Conservation (phyloP, 1,140 invertebrate species). For the Chrysoperla carnea region DNA sequence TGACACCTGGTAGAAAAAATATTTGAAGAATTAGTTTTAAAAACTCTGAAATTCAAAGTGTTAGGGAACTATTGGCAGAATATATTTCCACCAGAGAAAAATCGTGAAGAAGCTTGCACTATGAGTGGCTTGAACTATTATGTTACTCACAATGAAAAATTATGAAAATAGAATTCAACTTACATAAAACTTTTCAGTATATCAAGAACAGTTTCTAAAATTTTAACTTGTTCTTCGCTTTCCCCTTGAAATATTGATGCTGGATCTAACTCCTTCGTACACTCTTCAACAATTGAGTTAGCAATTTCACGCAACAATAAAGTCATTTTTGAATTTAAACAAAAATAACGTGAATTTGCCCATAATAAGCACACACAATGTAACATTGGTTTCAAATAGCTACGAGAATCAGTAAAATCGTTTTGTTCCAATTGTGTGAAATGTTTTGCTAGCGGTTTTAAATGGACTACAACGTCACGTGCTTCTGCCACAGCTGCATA, state of each 20-base stretch:
- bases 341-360: constrained; percentile 69
- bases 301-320: constrained; percentile 54
- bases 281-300: constrained; percentile 56
- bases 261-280: constrained; percentile 31
- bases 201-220: constrained; percentile 26
- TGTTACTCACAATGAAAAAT: too few species aligned
- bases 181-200: constrained; percentile 32
- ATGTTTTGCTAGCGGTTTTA: constrained; percentile 37
- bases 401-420: constrained; percentile 41
- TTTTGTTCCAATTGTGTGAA: constrained; percentile 52
- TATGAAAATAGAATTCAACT: too few species aligned
- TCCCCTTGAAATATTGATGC: constrained; percentile 53
- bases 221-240: constrained; percentile 37
- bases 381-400: constrained; percentile 42
- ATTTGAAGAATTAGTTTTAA: too few species aligned
- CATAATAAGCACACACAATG: constrained; percentile 62
- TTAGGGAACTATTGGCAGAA: too few species aligned
- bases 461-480: constrained; percentile 43
- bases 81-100: too few species aligned
- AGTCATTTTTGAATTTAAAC: constrained; percentile 51
- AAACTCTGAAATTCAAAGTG: too few species aligned
- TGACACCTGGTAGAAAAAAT: too few species aligned
- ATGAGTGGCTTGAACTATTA: too few species aligned
- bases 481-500: constrained; percentile 35
- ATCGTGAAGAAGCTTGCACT: too few species aligned